A percentile compares a stretch with the other conserved stretches of the same genome.
These are phyloP conservation scores for Nemotelus nigrinus DNA, from an alignment of 2,888 invertebrate species.

Conservation along the genomic window DNA sequence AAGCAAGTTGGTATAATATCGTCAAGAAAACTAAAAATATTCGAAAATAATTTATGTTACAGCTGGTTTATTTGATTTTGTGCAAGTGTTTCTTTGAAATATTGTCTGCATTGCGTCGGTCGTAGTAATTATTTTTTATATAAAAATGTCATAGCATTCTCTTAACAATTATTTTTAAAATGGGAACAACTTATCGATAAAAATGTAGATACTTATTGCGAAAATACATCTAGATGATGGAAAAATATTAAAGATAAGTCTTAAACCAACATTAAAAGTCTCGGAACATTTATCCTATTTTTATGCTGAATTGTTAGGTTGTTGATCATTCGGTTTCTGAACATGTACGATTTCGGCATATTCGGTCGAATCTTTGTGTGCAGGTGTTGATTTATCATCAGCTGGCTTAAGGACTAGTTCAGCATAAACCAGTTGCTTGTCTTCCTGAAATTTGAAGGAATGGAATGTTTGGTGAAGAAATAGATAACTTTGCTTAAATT, in stretches of 20 bases:
- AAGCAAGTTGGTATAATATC: no score
- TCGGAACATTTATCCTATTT: slow-evolving; percentile 4
- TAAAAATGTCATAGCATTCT: no score
- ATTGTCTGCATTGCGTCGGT: no score
- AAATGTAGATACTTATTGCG: slow-evolving; percentile 1
- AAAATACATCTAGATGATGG: slow-evolving; percentile 14
- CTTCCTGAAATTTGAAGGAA: slow-evolving; percentile 62
- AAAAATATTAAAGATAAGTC: neutral
- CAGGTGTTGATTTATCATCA: slow-evolving; percentile 57
- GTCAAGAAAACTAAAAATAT: no score
- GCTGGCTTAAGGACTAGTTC: slow-evolving; percentile 73
- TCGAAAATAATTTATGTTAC: no score
- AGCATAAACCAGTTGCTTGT: slow-evolving; percentile 77
- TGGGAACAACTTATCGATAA: neutral
- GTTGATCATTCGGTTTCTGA: slow-evolving; percentile 56
- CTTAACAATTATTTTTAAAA: no score
- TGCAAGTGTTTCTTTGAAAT: no score
- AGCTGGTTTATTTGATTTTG: no score
- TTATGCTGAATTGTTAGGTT: neutral
- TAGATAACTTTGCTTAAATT: neutral
- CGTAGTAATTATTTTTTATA: no score
- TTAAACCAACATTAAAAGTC: neutral
- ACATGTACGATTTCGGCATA: slow-evolving; percentile 85
- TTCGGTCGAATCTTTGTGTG: slow-evolving; percentile 72
- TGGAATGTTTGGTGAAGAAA: neutral